Evolutionary conservation across 1,140 invertebrate species (phyloP).

Genomic region (Steinernema feltiae): DNA sequence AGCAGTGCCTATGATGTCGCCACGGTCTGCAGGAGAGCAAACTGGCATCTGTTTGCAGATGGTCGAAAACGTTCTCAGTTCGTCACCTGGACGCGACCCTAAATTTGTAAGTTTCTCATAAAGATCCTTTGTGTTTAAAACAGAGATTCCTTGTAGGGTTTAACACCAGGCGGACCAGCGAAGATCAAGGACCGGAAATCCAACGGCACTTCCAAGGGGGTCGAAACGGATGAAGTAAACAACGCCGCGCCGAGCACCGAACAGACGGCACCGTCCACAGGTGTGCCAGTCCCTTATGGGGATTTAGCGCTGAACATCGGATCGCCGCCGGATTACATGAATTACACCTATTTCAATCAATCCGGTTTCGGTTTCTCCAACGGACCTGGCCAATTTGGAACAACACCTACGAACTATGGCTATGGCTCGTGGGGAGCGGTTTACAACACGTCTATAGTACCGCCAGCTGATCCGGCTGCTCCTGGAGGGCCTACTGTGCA

Average conservation of each 20-base stretch:
- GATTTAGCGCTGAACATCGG: conserved; percentile 31
- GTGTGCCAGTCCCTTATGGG: conserved; percentile 8
- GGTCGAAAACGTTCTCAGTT: conserved; percentile 49
- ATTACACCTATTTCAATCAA: conserved; percentile 10
- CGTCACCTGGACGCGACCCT: conserved; percentile 43
- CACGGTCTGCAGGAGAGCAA: conserved; percentile 45
- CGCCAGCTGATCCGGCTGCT: conserved; percentile 20
- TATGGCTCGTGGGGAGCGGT: conserved; percentile 48
- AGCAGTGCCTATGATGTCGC: conserved; percentile 28
- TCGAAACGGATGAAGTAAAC: conserved; percentile 13
- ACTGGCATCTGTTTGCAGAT: conserved; percentile 42
- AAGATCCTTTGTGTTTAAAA: background rate
- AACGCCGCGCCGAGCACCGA: conserved; percentile 21
- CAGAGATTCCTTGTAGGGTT: background rate
- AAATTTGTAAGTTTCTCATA: conserved; percentile 38
- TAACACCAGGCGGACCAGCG: background rate
- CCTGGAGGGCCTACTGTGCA: conserved; percentile 15
- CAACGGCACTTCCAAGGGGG: background rate
- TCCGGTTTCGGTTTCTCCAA: conserved; percentile 28
- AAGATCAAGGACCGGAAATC: background rate
- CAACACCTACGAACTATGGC: conserved; percentile 50
- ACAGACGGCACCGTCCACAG: background rate
- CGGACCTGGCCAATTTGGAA: conserved; percentile 39
- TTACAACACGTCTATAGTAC: conserved; percentile 26
- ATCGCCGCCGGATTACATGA: conserved; percentile 33